Conservation (phyloP, 2,113 vertebrate genomes). For the Gallinago paraguaiae region DNA sequence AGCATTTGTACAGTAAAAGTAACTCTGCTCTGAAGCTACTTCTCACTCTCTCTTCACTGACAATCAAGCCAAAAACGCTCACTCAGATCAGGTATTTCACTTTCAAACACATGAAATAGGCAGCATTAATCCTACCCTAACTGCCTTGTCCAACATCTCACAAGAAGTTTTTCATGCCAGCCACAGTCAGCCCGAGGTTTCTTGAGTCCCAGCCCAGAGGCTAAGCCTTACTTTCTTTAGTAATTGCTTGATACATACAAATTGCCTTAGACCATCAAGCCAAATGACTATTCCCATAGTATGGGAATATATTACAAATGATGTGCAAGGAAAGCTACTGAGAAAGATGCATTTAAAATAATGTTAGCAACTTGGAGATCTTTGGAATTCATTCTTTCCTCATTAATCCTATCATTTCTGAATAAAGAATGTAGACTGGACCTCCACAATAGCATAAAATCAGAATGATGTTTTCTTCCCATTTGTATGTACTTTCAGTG, state of each 20-base stretch:
- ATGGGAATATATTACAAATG: background rate
- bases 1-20: background rate
- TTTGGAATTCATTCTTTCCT: background rate
- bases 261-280: background rate
- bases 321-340: background rate
- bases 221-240: background rate
- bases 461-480: background rate
- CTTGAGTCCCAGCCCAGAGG: background rate
- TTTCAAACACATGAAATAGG: background rate
- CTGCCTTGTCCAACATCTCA: background rate
- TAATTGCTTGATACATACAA: background rate
- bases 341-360: background rate
- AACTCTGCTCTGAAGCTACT: background rate
- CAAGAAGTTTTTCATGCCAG: background rate
- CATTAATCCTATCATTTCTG: background rate
- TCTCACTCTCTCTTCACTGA: background rate
- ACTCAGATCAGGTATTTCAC: background rate
- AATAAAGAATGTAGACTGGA: background rate
- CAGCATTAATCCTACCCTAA: background rate
- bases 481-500: background rate
- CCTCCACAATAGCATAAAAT: background rate
- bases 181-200: background rate
- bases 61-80: background rate
- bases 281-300: background rate
- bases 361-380: fast-evolving